A percentile compares a stretch with the other conserved stretches of the same genome.
phyloP scores from a whole-genome alignment of 2,113 vertebrate genomes.

The Microtus oregoni region DNA sequence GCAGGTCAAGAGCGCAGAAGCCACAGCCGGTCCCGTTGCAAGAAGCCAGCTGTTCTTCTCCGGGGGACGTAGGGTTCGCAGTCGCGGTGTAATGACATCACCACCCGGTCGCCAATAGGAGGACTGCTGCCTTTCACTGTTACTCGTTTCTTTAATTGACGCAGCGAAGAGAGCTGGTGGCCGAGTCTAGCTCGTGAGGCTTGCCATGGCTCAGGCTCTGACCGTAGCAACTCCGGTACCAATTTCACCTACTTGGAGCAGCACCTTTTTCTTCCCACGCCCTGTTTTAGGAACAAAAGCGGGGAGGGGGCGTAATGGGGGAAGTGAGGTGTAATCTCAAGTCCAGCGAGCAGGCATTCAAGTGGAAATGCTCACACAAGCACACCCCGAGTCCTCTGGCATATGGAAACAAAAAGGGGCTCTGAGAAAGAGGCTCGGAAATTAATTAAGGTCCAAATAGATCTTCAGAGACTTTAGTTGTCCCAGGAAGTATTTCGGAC shows the following conservation, averaged over 20 bases:
- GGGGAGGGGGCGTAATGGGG: too few species aligned
- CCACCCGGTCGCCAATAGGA: neutral
- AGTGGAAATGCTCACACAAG: neutral
- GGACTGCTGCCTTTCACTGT: neutral
- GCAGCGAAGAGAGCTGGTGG: too few species aligned
- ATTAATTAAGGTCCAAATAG: neutral
- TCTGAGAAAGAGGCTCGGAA: neutral
- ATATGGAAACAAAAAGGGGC: neutral
- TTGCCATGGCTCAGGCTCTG: too few species aligned
- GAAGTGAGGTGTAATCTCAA: neutral
- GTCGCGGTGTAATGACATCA: conserved; percentile 35
- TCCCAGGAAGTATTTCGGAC: neutral
- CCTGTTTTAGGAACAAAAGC: neutral
- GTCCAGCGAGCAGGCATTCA: neutral
- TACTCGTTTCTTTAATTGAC: neutral
- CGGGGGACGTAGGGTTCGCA: fast-evolving
- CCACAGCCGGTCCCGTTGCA: too few species aligned
- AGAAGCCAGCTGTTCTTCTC: neutral
- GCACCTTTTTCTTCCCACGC: neutral
- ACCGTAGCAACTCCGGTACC: too few species aligned
- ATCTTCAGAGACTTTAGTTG: neutral
- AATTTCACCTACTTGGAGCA: neutral
- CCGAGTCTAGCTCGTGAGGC: neutral
- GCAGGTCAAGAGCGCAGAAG: neutral
- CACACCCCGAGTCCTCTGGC: neutral